Evolutionary conservation across 1,140 invertebrate species (phyloP).

Genomic region (Lanistes nyassanus): DNA sequence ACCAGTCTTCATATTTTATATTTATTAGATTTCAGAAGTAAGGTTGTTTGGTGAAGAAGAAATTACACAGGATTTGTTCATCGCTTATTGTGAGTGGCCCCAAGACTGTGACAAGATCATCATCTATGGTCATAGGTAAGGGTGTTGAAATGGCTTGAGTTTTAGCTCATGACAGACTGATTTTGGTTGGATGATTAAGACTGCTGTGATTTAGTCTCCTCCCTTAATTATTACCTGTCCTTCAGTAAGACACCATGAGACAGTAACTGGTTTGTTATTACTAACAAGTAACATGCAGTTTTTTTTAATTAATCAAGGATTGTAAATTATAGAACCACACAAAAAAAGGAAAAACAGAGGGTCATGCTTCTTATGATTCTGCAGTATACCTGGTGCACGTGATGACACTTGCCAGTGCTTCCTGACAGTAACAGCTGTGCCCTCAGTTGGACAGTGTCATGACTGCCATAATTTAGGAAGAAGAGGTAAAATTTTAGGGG

Average conservation of each 20-base stretch:
- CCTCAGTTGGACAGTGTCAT: conserved; percentile 72
- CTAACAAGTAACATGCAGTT: too few relatives aligned
- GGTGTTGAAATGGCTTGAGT: conserved; percentile 18
- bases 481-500: conserved; percentile 11
- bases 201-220: too few relatives aligned
- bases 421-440: conserved; percentile 69
- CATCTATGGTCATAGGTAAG: conserved; percentile 76
- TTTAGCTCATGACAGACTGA: too few relatives aligned
- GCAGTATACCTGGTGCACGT: conserved; percentile 54
- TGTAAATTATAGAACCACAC: too few relatives aligned
- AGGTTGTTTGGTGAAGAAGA: conserved; percentile 76
- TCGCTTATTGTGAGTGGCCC: conserved; percentile 79
- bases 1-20: too few relatives aligned
- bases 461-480: conserved; percentile 28
- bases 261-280: too few relatives aligned
- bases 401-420: conserved; percentile 71
- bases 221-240: too few relatives aligned
- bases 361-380: too few relatives aligned
- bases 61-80: conserved; percentile 73
- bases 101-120: conserved; percentile 74
- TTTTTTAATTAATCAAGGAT: too few relatives aligned
- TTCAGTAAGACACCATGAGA: too few relatives aligned
- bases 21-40: conserved; percentile 70
- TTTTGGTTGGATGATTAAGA: too few relatives aligned
- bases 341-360: too few relatives aligned